These are phyloP conservation scores for Chrysochloris asiatica DNA, from an alignment of 2,113 vertebrate genomes.

Conservation along the genomic window DNA sequence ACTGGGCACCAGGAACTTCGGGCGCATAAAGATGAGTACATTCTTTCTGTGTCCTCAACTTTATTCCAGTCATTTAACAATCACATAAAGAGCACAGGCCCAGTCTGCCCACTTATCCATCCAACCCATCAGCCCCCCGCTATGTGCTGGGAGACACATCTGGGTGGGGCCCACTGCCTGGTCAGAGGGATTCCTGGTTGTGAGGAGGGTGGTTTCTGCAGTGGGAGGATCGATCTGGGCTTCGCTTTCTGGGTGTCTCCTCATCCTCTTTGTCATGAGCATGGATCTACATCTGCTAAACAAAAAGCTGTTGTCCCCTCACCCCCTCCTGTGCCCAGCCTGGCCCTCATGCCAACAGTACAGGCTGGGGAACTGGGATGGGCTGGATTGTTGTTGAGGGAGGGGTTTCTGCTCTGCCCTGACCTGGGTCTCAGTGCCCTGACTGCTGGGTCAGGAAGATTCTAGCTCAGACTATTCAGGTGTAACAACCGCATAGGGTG, in stretches of 20 bases:
- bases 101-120: too few species aligned
- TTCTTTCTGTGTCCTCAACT: background rate
- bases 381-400: background rate
- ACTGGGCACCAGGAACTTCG: background rate
- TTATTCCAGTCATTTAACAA: background rate
- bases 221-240: too few species aligned
- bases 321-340: background rate
- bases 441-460: background rate
- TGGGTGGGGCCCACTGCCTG: background rate
- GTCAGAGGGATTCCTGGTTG: background rate
- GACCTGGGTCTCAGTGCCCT: background rate
- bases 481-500: too few species aligned
- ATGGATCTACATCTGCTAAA: background rate
- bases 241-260: background rate
- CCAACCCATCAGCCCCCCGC: too few species aligned
- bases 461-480: background rate
- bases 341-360: background rate
- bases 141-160: background rate
- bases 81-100: background rate
- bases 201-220: background rate
- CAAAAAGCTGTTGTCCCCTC: background rate
- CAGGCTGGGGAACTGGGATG: too few species aligned
- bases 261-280: background rate
- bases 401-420: background rate
- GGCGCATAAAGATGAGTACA: background rate